These are phyloP conservation scores for Suricata suricatta DNA, from an alignment of 2,113 vertebrate genomes.

Conservation along the genomic window DNA sequence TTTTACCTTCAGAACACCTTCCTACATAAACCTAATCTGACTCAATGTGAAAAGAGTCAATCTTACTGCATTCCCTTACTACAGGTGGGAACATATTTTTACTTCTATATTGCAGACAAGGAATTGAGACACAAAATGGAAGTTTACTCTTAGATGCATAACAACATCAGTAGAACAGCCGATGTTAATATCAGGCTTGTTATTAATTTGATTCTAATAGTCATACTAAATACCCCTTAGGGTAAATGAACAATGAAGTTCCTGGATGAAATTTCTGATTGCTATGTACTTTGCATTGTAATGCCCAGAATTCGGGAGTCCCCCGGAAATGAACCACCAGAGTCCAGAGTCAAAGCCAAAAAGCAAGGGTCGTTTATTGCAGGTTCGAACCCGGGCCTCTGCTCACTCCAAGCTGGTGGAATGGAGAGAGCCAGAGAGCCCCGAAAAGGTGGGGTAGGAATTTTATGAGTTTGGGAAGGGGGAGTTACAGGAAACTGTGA, in stretches of 20 bases:
- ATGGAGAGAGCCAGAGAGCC: too few species aligned
- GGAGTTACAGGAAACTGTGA: too few species aligned
- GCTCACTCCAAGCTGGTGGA: too few species aligned
- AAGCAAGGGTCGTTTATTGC: too few species aligned
- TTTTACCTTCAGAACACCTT: conserved; percentile 19
- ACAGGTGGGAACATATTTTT: neutral
- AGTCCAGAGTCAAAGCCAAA: too few species aligned
- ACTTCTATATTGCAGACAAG: neutral
- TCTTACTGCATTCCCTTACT: neutral
- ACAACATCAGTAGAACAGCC: neutral
- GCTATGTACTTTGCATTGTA: neutral
- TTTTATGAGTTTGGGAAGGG: too few species aligned
- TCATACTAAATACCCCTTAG: neutral
- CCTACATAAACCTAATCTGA: neutral
- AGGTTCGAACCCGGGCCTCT: too few species aligned
- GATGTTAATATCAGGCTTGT: neutral
- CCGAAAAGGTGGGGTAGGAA: too few species aligned
- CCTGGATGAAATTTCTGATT: neutral
- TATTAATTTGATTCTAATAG: neutral
- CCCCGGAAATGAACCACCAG: too few species aligned
- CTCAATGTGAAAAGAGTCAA: neutral
- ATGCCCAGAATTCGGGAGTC: too few species aligned
- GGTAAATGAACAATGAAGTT: neutral
- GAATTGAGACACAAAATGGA: neutral
- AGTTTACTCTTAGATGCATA: neutral